Evolutionary conservation across 2,888 invertebrate species (phyloP).

Genomic region (Drosophila ezoana): DNA sequence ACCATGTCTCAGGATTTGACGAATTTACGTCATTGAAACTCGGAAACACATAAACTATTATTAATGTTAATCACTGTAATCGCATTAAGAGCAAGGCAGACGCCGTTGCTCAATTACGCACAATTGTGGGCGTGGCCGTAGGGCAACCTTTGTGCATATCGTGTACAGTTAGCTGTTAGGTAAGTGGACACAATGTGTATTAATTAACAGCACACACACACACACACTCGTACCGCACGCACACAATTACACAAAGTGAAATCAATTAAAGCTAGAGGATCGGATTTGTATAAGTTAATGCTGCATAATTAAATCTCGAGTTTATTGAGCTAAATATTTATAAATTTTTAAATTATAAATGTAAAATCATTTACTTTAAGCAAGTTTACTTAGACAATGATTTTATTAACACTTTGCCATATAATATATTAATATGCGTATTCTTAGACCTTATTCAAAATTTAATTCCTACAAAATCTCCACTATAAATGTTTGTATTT

Average conservation of each 20-base stretch:
- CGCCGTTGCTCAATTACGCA: conserved; percentile 44
- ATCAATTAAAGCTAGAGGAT: conserved; percentile 46
- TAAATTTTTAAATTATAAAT: too few species aligned
- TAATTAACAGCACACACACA: conserved; percentile 41
- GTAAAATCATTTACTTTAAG: too few species aligned
- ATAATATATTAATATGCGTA: too few species aligned
- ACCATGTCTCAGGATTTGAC: conserved; percentile 27
- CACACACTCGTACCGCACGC: not conserved
- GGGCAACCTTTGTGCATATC: conserved; percentile 15
- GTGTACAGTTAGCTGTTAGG: conserved; percentile 28
- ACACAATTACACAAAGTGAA: conserved; percentile 17
- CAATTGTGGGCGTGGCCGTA: conserved; percentile 17
- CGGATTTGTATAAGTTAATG: not conserved
- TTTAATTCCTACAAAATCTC: too few species aligned
- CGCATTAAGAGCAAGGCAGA: conserved; percentile 41
- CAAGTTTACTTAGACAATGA: too few species aligned
- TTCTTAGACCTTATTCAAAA: too few species aligned
- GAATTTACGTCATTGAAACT: conserved; percentile 51
- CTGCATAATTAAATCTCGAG: not conserved
- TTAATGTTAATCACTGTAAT: conserved; percentile 59
- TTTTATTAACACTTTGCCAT: too few species aligned
- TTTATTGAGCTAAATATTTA: too few species aligned
- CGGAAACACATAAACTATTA: conserved; percentile 41
- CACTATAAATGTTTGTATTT: too few species aligned
- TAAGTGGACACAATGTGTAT: conserved; percentile 52